Evolutionary conservation across 2,888 invertebrate species (phyloP).

Genomic region (Fragum sueziense): DNA sequence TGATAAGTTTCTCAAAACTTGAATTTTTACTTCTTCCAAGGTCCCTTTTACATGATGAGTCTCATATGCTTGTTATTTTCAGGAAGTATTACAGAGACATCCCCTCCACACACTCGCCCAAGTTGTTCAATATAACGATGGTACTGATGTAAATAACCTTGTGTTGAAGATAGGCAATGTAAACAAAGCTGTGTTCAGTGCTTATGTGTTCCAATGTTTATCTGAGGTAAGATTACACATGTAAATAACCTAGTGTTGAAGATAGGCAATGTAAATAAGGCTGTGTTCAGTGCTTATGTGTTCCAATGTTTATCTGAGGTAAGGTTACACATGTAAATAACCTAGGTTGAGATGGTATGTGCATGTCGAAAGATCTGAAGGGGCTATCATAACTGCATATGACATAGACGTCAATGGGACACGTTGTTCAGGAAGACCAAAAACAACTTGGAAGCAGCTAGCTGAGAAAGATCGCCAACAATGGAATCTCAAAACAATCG

Average conservation of each 20-base stretch:
- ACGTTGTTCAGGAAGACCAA: no score
- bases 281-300: constrained; percentile 77
- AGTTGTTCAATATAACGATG: constrained; percentile 79
- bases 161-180: constrained; percentile 80
- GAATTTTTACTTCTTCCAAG: no score
- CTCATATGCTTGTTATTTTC: constrained; percentile 28
- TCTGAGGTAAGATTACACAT: constrained; percentile 74
- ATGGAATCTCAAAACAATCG: no score
- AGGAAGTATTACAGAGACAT: constrained; percentile 80
- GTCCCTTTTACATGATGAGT: no score
- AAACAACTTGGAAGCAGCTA: no score
- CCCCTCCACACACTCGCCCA: constrained; percentile 80
- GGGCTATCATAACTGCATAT: no score
- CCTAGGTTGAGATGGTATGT: no score
- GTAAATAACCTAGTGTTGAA: constrained; percentile 79
- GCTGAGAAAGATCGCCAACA: no score
- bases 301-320: constrained; percentile 80
- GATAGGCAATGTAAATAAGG: constrained; percentile 78
- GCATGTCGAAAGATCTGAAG: no score
- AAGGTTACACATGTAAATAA: constrained; percentile 70
- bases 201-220: constrained; percentile 79
- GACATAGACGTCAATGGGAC: no score
- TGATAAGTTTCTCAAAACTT: no score
- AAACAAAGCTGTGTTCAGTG: constrained; percentile 76
- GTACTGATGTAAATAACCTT: constrained; percentile 77